These are phyloP conservation scores for Onychostoma macrolepis DNA, from an alignment of 2,113 vertebrate species.

Conservation along the genomic window DNA sequence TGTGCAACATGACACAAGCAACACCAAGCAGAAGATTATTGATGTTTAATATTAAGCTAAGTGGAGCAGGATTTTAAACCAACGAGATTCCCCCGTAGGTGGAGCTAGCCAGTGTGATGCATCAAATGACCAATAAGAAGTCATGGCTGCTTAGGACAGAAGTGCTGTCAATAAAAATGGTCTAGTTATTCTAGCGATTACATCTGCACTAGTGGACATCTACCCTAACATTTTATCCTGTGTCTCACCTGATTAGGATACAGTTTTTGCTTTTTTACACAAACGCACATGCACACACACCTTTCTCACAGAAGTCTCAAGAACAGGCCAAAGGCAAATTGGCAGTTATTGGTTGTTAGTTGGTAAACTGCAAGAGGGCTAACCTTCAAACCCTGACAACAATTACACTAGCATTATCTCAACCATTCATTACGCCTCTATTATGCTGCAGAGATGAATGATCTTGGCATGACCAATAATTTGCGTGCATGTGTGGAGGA, in stretches of 20 bases:
- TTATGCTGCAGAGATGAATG: slow-evolving; percentile 16
- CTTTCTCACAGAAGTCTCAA: neutral
- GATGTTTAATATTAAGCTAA: neutral
- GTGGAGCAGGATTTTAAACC: neutral
- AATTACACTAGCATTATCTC: neutral
- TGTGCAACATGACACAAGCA: neutral
- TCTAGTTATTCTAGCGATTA: neutral
- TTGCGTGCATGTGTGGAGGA: neutral
- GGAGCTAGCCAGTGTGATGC: neutral
- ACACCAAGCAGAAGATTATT: neutral
- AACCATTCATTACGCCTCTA: neutral
- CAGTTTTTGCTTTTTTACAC: neutral
- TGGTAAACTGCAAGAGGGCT: neutral
- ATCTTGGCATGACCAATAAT: neutral
- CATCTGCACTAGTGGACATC: neutral
- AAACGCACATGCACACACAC: neutral
- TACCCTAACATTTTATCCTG: neutral
- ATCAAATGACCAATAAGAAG: neutral
- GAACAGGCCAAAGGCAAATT: neutral
- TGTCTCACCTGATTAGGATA: neutral
- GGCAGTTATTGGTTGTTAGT: neutral
- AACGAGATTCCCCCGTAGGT: neutral
- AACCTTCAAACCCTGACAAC: neutral
- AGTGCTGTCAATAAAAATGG: neutral
- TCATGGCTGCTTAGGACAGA: neutral